These are phyloP conservation scores for Gyrodactylus salaris DNA, from an alignment of 1,140 invertebrate species.

Conservation along the genomic window DNA sequence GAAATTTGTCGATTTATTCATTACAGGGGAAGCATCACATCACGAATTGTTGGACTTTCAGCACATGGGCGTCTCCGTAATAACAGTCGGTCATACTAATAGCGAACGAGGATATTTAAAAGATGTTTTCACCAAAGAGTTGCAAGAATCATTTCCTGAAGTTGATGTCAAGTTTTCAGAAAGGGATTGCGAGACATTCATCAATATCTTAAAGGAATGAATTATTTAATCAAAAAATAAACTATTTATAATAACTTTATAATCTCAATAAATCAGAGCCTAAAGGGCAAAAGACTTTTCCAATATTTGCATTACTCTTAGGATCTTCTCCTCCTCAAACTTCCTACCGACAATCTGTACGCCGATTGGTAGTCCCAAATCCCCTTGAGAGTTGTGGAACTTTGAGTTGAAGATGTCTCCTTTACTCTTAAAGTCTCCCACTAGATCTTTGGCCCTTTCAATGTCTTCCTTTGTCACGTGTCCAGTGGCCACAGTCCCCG, in stretches of 20 bases:
- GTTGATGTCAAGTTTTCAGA: neutral
- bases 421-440: neutral
- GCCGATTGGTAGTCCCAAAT: neutral
- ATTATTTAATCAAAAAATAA: too few relatives aligned
- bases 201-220: neutral
- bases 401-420: neutral
- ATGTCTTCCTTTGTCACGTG: neutral
- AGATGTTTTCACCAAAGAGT: neutral
- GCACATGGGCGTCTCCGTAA: constrained; percentile 31
- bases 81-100: constrained; percentile 59
- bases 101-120: constrained; percentile 53
- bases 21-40: constrained; percentile 78
- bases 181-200: neutral
- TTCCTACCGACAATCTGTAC: neutral
- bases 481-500: neutral
- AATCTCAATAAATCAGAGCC: too few relatives aligned
- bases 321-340: neutral
- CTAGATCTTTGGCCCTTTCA: neutral
- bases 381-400: neutral
- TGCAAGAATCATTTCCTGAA: neutral
- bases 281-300: neutral
- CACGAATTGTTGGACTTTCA: constrained; percentile 57
- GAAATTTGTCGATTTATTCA: constrained; percentile 35
- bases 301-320: neutral
- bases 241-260: too few relatives aligned